A percentile compares a stretch with the other conserved stretches of the same genome.
Conservation (phyloP, 2,888 invertebrate species). For the Epinotia demarniana region DNA sequence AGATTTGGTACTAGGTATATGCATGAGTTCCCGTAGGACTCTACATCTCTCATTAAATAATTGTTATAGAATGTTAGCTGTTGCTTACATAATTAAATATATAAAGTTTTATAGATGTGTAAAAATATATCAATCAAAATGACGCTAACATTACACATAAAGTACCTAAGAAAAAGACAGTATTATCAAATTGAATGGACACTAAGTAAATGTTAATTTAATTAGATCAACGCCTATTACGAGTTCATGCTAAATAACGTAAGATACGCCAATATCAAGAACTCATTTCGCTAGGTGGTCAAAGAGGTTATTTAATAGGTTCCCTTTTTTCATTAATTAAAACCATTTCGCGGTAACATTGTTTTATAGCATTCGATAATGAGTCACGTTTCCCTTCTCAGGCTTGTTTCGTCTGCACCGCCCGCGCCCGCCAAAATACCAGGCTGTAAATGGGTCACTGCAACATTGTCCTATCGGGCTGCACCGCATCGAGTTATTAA, state of each 20-base stretch:
- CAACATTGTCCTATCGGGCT: slow-evolving; percentile 73
- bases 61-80: no score
- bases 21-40: no score
- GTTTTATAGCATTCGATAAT: slow-evolving; percentile 45
- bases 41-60: no score
- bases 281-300: slow-evolving; percentile 8
- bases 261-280: neutral
- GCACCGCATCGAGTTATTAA: slow-evolving; percentile 69
- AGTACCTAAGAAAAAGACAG: no score
- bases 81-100: no score
- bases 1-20: no score
- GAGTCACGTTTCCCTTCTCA: slow-evolving; percentile 55
- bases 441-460: slow-evolving; percentile 77
- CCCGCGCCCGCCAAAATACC: slow-evolving; percentile 76
- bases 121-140: no score
- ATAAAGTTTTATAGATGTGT: no score
- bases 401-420: slow-evolving; percentile 75
- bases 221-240: neutral
- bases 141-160: no score
- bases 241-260: neutral
- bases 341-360: slow-evolving; percentile 29
- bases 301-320: neutral
- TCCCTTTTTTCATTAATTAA: neutral
- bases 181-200: no score
- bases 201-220: no score